These are phyloP conservation scores for Drosophila melanica DNA, from an alignment of 1,140 invertebrate species.

Conservation along the genomic window DNA sequence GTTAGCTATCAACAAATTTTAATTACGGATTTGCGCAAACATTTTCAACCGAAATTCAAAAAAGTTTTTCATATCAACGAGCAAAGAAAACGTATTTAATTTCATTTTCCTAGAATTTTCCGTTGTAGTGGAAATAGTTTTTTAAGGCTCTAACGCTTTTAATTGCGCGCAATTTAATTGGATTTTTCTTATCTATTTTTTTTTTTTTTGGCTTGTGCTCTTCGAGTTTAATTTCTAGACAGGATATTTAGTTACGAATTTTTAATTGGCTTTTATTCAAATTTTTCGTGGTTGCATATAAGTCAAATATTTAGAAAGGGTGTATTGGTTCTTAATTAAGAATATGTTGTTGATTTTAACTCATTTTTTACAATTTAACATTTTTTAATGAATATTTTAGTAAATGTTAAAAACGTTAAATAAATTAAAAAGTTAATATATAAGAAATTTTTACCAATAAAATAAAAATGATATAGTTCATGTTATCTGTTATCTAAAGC, in stretches of 20 bases:
- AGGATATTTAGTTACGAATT: not conserved
- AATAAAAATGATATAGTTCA: too few relatives aligned
- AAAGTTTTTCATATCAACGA: slow-evolving; percentile 20
- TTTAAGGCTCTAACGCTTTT: slow-evolving; percentile 40
- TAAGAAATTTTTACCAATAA: too few relatives aligned
- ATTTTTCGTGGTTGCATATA: too few relatives aligned
- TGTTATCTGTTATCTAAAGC: too few relatives aligned
- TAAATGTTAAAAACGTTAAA: too few relatives aligned
- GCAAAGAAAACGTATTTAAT: not conserved
- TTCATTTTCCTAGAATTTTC: not conserved
- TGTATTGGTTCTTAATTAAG: not conserved
- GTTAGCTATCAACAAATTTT: slow-evolving; percentile 48
- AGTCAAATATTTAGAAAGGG: too few relatives aligned
- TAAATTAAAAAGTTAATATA: too few relatives aligned
- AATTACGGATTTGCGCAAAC: slow-evolving; percentile 71
- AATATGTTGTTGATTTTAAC: not conserved
- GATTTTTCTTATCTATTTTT: not conserved
- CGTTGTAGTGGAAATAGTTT: slow-evolving; percentile 7
- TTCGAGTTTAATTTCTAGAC: not conserved
- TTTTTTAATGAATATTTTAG: too few relatives aligned
- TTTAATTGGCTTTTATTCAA: not conserved
- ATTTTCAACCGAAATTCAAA: slow-evolving; percentile 46
- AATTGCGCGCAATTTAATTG: slow-evolving; percentile 62
- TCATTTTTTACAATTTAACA: not conserved
- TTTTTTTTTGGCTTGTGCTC: slow-evolving; percentile 3